A percentile compares a stretch with the other conserved stretches of the same genome.
Conservation (phyloP, 64 coral and sea anemone species). For the Astreopora myriophthalma region DNA sequence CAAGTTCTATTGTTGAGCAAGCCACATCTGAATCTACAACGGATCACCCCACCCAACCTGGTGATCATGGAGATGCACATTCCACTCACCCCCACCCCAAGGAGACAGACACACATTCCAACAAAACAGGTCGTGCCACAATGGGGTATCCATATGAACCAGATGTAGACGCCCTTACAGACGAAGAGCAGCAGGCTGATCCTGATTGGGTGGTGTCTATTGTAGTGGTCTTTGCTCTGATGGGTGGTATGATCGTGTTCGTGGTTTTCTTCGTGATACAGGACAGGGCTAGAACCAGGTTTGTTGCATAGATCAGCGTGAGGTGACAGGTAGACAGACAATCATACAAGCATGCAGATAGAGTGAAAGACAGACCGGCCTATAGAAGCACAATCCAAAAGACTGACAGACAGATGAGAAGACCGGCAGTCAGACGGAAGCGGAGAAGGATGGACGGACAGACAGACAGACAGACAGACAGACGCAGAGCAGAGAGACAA, state of each 20-base stretch:
- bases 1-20: too few relatives aligned
- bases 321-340: too few relatives aligned
- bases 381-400: neutral
- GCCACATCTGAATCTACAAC: neutral
- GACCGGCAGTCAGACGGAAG: neutral
- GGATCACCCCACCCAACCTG: neutral
- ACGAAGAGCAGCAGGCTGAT: neutral
- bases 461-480: neutral
- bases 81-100: neutral
- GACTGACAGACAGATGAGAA: neutral
- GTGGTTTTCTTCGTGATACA: neutral
- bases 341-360: neutral
- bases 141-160: constrained; percentile 1
- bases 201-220: neutral
- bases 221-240: neutral
- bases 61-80: neutral
- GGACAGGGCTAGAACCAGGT: neutral
- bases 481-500: neutral
- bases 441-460: too few relatives aligned
- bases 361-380: neutral
- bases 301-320: neutral
- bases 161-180: neutral
- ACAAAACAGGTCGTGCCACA: neutral
- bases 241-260: neutral
- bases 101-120: neutral